Conservation (phyloP, 2,888 invertebrate genomes). For the Timema cristinae region DNA sequence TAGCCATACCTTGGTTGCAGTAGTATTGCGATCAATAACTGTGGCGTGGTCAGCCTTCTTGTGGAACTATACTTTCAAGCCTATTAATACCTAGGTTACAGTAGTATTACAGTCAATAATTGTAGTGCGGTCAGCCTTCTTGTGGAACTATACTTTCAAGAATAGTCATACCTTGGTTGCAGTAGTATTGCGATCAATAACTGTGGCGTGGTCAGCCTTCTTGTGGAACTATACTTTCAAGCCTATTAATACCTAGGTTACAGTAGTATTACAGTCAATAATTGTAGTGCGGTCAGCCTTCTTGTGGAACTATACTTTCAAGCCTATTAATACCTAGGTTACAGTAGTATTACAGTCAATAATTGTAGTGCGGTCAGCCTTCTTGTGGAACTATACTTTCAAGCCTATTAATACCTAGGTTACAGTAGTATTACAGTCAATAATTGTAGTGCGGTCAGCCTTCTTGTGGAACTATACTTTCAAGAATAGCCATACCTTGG, state of each 20-base stretch:
- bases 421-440: constrained; percentile 71
- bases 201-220: constrained; percentile 75
- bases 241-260: constrained; percentile 51
- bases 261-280: constrained; percentile 71
- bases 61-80: too few relatives aligned
- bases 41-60: constrained; percentile 82
- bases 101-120: constrained; percentile 74
- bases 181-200: constrained; percentile 73
- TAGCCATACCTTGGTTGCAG: constrained; percentile 55
- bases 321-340: too few relatives aligned
- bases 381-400: constrained; percentile 84
- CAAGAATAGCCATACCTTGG: constrained; percentile 47
- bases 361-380: constrained; percentile 75
- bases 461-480: constrained; percentile 86
- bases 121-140: constrained; percentile 78
- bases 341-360: constrained; percentile 72
- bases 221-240: constrained; percentile 81
- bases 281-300: constrained; percentile 77
- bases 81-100: too few relatives aligned
- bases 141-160: constrained; percentile 77
- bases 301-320: constrained; percentile 93
- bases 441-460: constrained; percentile 73
- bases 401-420: constrained; percentile 50
- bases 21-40: constrained; percentile 71
- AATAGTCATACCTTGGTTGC: constrained; percentile 52